These are phyloP conservation scores for Sycon ciliatum DNA, from an alignment of 37 sponge, comb jelly and placozoan genomes.

Conservation along the genomic window DNA sequence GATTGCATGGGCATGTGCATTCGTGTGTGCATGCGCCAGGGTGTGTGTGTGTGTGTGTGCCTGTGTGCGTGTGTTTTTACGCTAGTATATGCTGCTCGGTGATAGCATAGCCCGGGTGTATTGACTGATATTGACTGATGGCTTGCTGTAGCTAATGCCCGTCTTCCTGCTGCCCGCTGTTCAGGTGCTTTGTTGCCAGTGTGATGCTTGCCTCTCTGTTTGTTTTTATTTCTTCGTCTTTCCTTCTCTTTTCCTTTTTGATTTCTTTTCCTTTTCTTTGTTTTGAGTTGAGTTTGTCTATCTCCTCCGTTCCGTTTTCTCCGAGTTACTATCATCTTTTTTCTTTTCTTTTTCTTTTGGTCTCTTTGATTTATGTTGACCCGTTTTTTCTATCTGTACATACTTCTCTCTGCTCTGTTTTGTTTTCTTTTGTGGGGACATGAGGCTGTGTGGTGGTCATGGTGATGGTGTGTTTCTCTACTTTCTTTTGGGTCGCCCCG, in stretches of 20 bases:
- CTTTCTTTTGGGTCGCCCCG: background rate
- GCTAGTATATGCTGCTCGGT: background rate
- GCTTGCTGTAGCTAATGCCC: too few relatives aligned
- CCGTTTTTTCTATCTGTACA: background rate
- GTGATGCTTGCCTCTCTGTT: too few relatives aligned
- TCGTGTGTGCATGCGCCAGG: background rate
- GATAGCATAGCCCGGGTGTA: background rate
- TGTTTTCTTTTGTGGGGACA: background rate
- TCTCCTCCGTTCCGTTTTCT: background rate
- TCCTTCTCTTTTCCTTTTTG: background rate
- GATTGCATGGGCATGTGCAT: background rate
- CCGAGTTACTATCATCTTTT: background rate
- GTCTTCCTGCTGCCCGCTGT: too few relatives aligned
- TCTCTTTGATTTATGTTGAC: background rate
- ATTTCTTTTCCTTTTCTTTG: background rate
- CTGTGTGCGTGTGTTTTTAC: slow-evolving; percentile 14
- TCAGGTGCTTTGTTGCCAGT: too few relatives aligned
- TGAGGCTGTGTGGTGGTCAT: background rate
- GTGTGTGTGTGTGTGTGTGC: slow-evolving; percentile 21
- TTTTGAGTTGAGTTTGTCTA: background rate
- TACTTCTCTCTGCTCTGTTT: background rate
- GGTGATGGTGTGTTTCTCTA: background rate
- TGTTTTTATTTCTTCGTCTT: background rate
- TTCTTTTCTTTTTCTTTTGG: background rate
- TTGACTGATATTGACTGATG: background rate